Conservation (phyloP, 1,140 invertebrate species). For the Drosophila kanapiae region DNA sequence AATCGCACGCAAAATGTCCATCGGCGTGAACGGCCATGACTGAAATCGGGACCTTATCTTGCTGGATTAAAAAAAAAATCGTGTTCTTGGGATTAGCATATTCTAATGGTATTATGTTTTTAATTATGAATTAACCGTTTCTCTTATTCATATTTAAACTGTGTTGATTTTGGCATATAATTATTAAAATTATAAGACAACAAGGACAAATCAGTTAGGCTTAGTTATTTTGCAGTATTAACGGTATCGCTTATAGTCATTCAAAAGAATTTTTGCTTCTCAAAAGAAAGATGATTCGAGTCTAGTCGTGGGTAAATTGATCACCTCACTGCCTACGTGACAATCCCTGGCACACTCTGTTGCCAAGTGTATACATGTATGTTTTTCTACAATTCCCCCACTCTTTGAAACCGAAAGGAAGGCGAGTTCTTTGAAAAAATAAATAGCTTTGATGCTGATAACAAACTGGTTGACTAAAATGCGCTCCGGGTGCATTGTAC, state of each 20-base stretch:
- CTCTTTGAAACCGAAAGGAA: conserved; percentile 61
- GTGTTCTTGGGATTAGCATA: background rate
- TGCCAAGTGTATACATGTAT: conserved; percentile 24
- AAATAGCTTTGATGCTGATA: conserved; percentile 56
- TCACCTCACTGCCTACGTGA: conserved; percentile 36
- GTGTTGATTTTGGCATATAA: background rate
- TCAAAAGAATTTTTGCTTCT: background rate
- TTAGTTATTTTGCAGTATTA: background rate
- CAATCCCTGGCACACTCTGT: conserved; percentile 9
- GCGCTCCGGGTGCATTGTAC: conserved; percentile 77
- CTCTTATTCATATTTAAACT: background rate
- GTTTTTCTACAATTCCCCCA: conserved; percentile 17
- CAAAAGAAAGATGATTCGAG: background rate
- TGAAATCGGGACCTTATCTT: conserved; percentile 14
- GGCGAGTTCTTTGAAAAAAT: conserved; percentile 42
- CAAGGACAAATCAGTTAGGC: background rate
- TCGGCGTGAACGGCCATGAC: conserved; percentile 65
- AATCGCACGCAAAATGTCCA: conserved; percentile 39
- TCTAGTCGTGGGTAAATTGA: conserved; percentile 18
- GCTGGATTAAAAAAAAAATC: background rate
- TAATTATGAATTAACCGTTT: background rate
- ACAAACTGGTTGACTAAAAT: conserved; percentile 81
- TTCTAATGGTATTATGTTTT: background rate
- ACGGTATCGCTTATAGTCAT: background rate
- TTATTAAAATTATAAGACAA: background rate